Percentiles rank a stretch among this genome's conserved stretches.
Conservation (phyloP, 2,113 vertebrate genomes). For the Melanerpes formicivorus region DNA sequence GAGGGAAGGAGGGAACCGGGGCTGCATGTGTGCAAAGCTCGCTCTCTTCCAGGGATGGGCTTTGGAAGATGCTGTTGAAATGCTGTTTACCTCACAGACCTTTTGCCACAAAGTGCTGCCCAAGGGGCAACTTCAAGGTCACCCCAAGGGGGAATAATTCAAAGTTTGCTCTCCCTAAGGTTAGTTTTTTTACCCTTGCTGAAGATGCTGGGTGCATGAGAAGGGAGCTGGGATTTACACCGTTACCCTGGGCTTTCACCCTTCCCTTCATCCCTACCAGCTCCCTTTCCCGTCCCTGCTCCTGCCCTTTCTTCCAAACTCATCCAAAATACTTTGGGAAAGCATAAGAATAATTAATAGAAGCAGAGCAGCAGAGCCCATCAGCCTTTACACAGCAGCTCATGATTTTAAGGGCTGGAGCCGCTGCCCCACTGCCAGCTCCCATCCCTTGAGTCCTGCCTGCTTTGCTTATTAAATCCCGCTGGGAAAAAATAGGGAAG, state of each 20-base stretch:
- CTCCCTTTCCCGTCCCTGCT: neutral
- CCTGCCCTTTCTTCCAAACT: neutral
- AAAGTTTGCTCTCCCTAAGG: neutral
- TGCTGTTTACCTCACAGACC: neutral
- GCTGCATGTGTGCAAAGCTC: neutral
- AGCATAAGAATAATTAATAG: neutral
- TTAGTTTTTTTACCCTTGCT: neutral
- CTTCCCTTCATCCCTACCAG: neutral
- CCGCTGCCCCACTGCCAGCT: fast-evolving
- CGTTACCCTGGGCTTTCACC: fast-evolving
- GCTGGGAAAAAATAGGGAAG: neutral
- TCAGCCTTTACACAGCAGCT: neutral
- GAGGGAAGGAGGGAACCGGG: neutral
- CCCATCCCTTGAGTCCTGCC: neutral
- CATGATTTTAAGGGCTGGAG: neutral
- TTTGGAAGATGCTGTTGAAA: neutral
- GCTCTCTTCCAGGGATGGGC: neutral
- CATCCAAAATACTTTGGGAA: neutral
- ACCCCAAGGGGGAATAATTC: neutral
- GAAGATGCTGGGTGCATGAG: fast-evolving
- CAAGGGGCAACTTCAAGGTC: neutral
- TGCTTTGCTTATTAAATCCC: neutral
- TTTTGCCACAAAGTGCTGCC: neutral
- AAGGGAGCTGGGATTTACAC: neutral
- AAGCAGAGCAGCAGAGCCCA: neutral